Evolutionary conservation across 30 jellyfish, hydroid and myxozoan genomes (phyloP).

Genomic region (Aurelia aurita): DNA sequence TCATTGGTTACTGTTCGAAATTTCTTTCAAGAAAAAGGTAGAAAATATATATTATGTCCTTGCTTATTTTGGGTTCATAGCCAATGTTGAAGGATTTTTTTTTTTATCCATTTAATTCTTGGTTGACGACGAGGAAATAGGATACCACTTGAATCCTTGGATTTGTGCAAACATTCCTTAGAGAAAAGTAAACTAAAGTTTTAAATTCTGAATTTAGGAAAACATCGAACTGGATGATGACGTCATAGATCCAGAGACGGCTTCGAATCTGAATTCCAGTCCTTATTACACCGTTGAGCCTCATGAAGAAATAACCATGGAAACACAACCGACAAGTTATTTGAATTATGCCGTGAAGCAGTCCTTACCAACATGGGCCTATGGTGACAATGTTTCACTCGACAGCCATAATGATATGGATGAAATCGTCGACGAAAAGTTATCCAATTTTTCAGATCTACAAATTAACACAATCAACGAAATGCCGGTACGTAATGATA

Average conservation of each 20-base stretch:
- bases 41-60: too few species aligned
- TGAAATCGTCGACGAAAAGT: slow-evolving; percentile 26
- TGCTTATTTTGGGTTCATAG: too few species aligned
- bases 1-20: too few species aligned
- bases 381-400: slow-evolving; percentile 46
- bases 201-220: slow-evolving; percentile 14
- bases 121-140: too few species aligned
- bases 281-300: slow-evolving; percentile 66
- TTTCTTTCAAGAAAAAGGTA: too few species aligned
- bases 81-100: too few species aligned
- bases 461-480: slow-evolving; percentile 1
- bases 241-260: neutral
- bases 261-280: neutral
- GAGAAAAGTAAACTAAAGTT: too few species aligned
- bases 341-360: slow-evolving; percentile 24
- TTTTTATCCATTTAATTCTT: too few species aligned
- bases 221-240: slow-evolving; percentile 25
- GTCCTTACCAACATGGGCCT: slow-evolving; percentile 52
- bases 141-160: too few species aligned
- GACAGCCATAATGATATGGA: slow-evolving; percentile 40
- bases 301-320: slow-evolving; percentile 26
- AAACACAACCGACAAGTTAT: slow-evolving; percentile 5
- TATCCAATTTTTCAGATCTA: slow-evolving; percentile 5
- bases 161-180: too few species aligned
- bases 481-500: neutral